phyloP scores from a whole-genome alignment of 2,113 vertebrate species.

The Alethe diademata region DNA sequence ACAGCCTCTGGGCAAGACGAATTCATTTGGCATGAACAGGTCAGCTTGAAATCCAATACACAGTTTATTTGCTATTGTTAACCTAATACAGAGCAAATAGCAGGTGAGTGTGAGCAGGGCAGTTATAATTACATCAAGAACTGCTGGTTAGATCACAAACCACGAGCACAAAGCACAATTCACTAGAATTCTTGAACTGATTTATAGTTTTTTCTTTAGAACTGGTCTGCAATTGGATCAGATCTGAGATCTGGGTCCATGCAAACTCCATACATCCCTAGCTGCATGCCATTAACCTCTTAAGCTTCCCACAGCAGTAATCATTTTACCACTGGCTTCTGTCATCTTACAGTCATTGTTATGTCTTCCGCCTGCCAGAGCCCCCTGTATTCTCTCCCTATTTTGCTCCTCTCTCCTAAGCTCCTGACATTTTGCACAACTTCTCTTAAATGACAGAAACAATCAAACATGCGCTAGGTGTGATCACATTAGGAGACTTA shows the following conservation, averaged over 20 bases:
- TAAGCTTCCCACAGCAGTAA: not conserved
- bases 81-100: slow-evolving; percentile 29
- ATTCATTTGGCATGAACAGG: slow-evolving; percentile 19
- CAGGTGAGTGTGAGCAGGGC: not conserved
- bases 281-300: not conserved
- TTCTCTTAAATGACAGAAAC: not conserved
- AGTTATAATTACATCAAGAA: slow-evolving; percentile 37
- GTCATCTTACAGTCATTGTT: not conserved
- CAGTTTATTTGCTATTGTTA: slow-evolving; percentile 45
- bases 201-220: slow-evolving; percentile 8
- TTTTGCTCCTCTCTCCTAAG: not conserved
- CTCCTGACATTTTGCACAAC: not conserved
- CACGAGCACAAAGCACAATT: not conserved
- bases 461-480: not conserved
- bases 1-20: not conserved
- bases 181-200: not conserved
- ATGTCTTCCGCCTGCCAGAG: not conserved
- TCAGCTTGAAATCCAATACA: slow-evolving; percentile 31
- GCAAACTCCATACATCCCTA: not conserved
- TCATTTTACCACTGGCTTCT: not conserved
- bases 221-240: not conserved
- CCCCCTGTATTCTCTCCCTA: not conserved
- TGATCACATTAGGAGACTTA: not conserved
- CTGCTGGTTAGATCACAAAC: not conserved
- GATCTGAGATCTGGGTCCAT: not conserved